A percentile compares a stretch with the other conserved stretches of the same genome.
These are phyloP conservation scores for Spodoptera exigua DNA, from an alignment of 2,888 invertebrate genomes.

Conservation along the genomic window DNA sequence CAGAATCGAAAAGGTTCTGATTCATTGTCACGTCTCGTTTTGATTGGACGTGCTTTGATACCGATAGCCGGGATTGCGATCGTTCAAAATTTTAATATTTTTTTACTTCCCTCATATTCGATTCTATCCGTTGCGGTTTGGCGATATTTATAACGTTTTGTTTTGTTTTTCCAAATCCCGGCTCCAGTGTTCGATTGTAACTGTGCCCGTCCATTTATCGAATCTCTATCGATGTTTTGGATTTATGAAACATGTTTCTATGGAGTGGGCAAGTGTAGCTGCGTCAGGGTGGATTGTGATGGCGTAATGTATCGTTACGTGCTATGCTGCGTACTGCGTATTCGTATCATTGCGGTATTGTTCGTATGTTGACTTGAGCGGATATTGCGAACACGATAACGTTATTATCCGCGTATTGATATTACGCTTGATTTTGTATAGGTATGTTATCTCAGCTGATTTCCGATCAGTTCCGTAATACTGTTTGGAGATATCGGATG, in stretches of 20 bases:
- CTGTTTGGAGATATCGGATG: conserved; percentile 23
- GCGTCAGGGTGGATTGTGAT: conserved; percentile 16
- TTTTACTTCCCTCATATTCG: conserved; percentile 83
- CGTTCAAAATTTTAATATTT: conserved; percentile 85
- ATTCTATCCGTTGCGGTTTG: conserved; percentile 83
- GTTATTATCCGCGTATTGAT: conserved; percentile 46
- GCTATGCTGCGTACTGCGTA: conserved; percentile 46
- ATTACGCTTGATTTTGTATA: conserved; percentile 49
- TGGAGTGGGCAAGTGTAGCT: conserved; percentile 32
- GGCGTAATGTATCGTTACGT: conserved; percentile 42
- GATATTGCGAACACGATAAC: conserved; percentile 50
- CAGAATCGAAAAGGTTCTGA: conserved; percentile 85
- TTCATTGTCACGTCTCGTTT: conserved; percentile 88
- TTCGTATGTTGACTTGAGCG: conserved; percentile 47
- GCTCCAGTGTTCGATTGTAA: conserved; percentile 66
- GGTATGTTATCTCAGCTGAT: conserved; percentile 43
- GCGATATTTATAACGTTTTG: conserved; percentile 81
- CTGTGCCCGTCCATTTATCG: conserved; percentile 72
- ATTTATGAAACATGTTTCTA: conserved; percentile 55
- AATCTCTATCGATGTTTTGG: conserved; percentile 62
- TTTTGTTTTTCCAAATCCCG: conserved; percentile 77
- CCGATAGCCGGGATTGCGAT: conserved; percentile 86
- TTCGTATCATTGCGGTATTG: conserved; percentile 40
- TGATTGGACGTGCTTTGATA: conserved; percentile 89
- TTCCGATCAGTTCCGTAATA: conserved; percentile 40